These are phyloP conservation scores for Pterophyllum scalare DNA, from an alignment of 2,113 vertebrate species.

Conservation along the genomic window DNA sequence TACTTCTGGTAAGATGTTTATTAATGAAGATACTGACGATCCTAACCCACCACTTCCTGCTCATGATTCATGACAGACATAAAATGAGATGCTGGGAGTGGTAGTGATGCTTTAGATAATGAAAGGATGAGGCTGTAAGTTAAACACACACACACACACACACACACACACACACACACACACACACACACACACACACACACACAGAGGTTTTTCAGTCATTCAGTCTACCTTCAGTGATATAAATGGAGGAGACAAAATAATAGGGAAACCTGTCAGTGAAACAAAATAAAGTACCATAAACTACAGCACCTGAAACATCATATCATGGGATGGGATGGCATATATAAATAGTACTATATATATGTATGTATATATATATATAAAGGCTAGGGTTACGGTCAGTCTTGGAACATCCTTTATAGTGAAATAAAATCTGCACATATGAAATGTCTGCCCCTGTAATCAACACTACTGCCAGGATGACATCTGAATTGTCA, in stretches of 20 bases:
- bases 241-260: not conserved
- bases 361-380: too few species aligned
- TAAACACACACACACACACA: too few species aligned
- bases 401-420: not conserved
- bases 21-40: not conserved
- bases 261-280: not conserved
- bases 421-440: not conserved
- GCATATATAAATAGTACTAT: too few species aligned
- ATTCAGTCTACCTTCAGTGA: not conserved
- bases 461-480: not conserved
- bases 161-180: too few species aligned
- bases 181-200: too few species aligned
- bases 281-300: not conserved
- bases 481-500: not conserved
- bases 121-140: not conserved
- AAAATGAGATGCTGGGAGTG: not conserved
- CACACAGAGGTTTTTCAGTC: not conserved
- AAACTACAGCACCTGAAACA: too few species aligned
- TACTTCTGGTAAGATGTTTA: not conserved
- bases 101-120: not conserved
- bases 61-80: not conserved
- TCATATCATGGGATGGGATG: too few species aligned
- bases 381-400: not conserved
- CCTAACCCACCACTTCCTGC: not conserved
- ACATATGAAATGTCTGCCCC: not conserved